Conservation (phyloP, 2,113 vertebrate genomes). For the Lampris incognitus region DNA sequence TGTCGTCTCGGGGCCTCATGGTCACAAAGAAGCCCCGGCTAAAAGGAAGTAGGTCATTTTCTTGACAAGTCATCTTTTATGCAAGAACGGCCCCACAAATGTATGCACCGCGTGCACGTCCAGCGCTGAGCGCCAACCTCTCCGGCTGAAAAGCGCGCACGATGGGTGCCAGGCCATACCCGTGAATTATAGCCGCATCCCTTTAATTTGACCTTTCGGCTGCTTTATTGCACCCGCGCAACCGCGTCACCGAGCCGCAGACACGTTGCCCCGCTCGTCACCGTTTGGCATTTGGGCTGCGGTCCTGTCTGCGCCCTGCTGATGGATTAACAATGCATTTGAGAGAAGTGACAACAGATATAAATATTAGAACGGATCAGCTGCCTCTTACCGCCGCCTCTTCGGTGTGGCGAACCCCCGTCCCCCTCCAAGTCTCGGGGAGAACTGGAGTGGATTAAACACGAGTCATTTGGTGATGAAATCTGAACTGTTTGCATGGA, state of each 20-base stretch:
- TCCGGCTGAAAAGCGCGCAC: no score
- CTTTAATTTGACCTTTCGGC: constrained; percentile 11
- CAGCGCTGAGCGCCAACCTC: no score
- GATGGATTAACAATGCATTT: constrained; percentile 1
- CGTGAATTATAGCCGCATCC: constrained; percentile 11
- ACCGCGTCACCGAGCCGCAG: background rate
- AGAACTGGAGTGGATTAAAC: background rate
- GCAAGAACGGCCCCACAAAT: background rate
- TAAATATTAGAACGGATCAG: background rate
- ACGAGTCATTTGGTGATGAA: background rate
- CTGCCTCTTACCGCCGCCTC: background rate
- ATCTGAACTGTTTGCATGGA: background rate
- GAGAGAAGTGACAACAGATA: background rate
- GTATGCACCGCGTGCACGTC: no score
- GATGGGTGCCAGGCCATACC: no score
- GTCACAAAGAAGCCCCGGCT: constrained; percentile 48
- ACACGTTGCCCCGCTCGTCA: background rate
- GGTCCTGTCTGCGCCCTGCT: background rate
- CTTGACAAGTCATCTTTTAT: background rate
- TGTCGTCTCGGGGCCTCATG: constrained; percentile 48
- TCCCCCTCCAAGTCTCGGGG: background rate
- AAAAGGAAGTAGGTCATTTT: constrained; percentile 64
- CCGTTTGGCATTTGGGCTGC: background rate
- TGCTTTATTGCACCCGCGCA: background rate
- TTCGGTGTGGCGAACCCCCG: background rate